These are phyloP conservation scores for Lepidochrysops patricia DNA, from an alignment of 2,888 invertebrate genomes.

Conservation along the genomic window DNA sequence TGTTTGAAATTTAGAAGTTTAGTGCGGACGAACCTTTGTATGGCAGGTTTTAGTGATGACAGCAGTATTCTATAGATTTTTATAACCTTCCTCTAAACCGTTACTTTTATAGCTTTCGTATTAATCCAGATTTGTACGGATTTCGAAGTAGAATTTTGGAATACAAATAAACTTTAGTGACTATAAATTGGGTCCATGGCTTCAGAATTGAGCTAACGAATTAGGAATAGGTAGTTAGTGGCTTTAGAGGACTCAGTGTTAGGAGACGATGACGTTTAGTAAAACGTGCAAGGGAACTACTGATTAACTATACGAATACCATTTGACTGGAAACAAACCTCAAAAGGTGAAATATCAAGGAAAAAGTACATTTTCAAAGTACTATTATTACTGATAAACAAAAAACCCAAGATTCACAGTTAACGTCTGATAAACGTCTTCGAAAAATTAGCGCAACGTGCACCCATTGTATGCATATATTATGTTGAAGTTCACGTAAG, in stretches of 20 bases:
- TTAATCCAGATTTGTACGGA: background rate
- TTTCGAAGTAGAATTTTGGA: background rate
- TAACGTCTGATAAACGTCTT: too few relatives aligned
- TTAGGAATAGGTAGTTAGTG: constrained; percentile 39
- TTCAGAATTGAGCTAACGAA: constrained; percentile 55
- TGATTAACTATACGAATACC: too few relatives aligned
- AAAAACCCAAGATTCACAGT: too few relatives aligned
- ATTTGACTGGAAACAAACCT: too few relatives aligned
- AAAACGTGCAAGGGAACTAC: background rate
- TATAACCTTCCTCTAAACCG: background rate
- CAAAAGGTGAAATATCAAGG: too few relatives aligned
- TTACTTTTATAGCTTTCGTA: constrained; percentile 1
- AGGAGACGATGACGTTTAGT: background rate
- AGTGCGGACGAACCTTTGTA: background rate
- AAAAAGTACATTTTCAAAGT: too few relatives aligned
- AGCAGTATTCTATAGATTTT: constrained; percentile 4
- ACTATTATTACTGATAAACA: too few relatives aligned
- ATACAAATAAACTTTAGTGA: constrained; percentile 15
- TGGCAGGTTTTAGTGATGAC: constrained; percentile 5
- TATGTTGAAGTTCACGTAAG: too few relatives aligned
- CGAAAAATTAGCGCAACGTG: too few relatives aligned
- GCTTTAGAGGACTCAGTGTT: constrained; percentile 19
- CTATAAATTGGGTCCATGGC: constrained; percentile 55
- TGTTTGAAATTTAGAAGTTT: too few relatives aligned
- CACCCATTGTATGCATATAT: too few relatives aligned